Evolutionary conservation across 2,888 invertebrate genomes (phyloP).

Genomic region (Hemistola chrysoprasaria): DNA sequence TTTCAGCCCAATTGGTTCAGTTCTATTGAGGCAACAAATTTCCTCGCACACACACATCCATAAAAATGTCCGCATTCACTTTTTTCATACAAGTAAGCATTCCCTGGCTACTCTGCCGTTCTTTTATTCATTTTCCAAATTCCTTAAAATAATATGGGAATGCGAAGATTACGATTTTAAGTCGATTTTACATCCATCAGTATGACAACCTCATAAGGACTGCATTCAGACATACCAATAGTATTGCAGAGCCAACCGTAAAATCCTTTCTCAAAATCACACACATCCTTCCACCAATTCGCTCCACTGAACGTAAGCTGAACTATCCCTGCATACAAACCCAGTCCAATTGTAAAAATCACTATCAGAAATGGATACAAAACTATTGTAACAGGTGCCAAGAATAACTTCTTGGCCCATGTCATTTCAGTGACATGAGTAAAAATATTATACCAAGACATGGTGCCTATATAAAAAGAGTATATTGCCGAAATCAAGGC

Average conservation of each 20-base stretch:
- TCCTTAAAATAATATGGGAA: no score
- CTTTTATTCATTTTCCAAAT: no score
- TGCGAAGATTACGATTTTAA: no score
- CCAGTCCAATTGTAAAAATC: conserved; percentile 84
- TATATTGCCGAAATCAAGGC: conserved; percentile 84
- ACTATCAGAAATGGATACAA: conserved; percentile 87
- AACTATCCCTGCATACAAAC: conserved; percentile 85
- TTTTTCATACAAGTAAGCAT: no score
- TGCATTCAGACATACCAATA: conserved; percentile 86
- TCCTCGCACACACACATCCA: no score
- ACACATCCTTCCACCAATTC: conserved; percentile 87
- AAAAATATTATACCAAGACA: conserved; percentile 90
- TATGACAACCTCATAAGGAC: conserved; percentile 88
- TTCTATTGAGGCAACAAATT: no score
- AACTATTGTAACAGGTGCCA: conserved; percentile 86
- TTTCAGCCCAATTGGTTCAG: no score
- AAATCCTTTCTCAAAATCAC: conserved; percentile 90
- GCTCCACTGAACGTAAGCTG: conserved; percentile 86
- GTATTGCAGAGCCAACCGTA: conserved; percentile 89
- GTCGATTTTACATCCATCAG: conserved; percentile 81
- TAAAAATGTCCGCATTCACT: neutral
- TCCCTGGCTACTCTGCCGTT: no score
- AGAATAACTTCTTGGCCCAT: conserved; percentile 82
- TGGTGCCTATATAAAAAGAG: conserved; percentile 88
- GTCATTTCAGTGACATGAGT: conserved; percentile 85